These are phyloP conservation scores for Lacerta bilineata DNA, from an alignment of 2,797 vertebrate genomes.

Conservation along the genomic window DNA sequence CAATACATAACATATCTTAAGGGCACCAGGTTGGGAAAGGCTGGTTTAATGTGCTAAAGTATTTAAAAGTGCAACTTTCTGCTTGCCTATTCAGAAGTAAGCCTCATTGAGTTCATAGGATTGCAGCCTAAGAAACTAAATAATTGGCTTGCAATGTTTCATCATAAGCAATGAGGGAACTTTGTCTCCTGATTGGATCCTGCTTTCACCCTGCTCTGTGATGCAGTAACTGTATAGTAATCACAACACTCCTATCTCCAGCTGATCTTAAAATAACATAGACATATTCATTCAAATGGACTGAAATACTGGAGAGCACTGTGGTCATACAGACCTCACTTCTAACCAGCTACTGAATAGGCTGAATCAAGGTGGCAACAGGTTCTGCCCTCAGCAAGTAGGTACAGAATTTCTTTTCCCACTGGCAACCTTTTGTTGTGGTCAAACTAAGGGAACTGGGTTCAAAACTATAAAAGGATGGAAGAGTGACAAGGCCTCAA, in stretches of 20 bases:
- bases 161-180: not conserved
- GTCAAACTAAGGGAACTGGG: not conserved
- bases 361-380: not conserved
- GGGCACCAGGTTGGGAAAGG: not conserved
- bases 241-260: not conserved
- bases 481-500: not conserved
- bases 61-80: too few relatives aligned
- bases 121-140: not conserved
- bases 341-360: not conserved
- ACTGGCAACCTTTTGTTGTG: not conserved
- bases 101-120: not conserved
- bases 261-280: not conserved
- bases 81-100: too few relatives aligned
- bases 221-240: not conserved
- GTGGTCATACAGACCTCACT: not conserved
- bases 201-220: not conserved
- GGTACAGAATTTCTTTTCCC: not conserved
- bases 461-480: not conserved
- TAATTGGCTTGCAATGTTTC: not conserved
- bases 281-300: not conserved
- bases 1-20: not conserved
- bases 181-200: not conserved
- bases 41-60: not conserved
- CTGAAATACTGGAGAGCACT: not conserved
- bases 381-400: not conserved